phyloP scores from a whole-genome alignment of 2,888 invertebrate species.

The Phoronis australis region DNA sequence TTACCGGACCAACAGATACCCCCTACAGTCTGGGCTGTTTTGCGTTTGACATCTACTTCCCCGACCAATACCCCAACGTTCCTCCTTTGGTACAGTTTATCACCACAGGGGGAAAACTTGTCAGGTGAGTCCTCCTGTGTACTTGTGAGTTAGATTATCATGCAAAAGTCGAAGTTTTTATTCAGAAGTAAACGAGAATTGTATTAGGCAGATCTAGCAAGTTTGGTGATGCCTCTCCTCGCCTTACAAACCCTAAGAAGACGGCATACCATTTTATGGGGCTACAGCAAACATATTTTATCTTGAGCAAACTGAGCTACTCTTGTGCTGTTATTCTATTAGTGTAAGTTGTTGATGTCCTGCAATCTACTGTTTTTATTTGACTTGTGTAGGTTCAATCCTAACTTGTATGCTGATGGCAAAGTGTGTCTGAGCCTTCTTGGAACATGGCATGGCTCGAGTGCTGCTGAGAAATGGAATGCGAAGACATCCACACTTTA shows the following conservation, averaged over 20 bases:
- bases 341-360: too few relatives aligned
- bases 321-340: too few relatives aligned
- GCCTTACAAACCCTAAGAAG: too few relatives aligned
- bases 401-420: slow-evolving; percentile 34
- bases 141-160: neutral
- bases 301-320: too few relatives aligned
- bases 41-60: slow-evolving; percentile 33
- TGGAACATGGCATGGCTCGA: slow-evolving; percentile 33
- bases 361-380: too few relatives aligned
- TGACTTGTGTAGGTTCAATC: slow-evolving; percentile 36
- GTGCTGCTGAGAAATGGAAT: slow-evolving; percentile 34
- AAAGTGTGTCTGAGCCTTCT: slow-evolving; percentile 34
- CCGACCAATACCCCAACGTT: slow-evolving; percentile 25
- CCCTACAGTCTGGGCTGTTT: slow-evolving; percentile 35
- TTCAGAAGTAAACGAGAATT: neutral
- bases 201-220: neutral
- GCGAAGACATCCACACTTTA: slow-evolving; percentile 28
- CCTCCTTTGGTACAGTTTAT: slow-evolving; percentile 32
- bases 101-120: slow-evolving; percentile 31
- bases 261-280: too few relatives aligned
- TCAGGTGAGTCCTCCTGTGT: slow-evolving; percentile 14
- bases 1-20: slow-evolving; percentile 22
- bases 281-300: too few relatives aligned
- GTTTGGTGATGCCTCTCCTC: too few relatives aligned
- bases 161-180: neutral